These are phyloP conservation scores for Apus apus DNA, from an alignment of 2,113 vertebrate species.

Conservation along the genomic window DNA sequence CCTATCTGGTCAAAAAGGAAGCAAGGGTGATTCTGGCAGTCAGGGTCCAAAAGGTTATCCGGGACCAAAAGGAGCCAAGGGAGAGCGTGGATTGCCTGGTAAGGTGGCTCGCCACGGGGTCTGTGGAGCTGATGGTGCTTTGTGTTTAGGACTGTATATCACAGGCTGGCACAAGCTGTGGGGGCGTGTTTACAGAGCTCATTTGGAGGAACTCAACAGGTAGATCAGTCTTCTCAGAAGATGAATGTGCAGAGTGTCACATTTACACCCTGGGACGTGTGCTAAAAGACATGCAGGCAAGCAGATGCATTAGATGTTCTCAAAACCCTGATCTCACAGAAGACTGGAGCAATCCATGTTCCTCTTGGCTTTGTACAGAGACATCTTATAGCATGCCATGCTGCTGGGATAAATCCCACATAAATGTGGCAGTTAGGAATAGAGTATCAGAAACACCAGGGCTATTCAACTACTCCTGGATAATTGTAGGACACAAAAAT, in stretches of 20 bases:
- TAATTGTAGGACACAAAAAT: not conserved
- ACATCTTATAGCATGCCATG: not conserved
- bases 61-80: conserved; percentile 46
- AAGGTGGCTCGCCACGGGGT: not conserved
- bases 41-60: conserved; percentile 27
- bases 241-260: not conserved
- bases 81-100: not conserved
- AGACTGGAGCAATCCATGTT: not conserved
- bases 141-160: not conserved
- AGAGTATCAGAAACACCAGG: not conserved
- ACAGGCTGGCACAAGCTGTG: not conserved
- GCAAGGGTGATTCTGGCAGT: not conserved
- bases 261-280: not conserved
- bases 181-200: not conserved
- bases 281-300: not conserved
- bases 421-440: not conserved
- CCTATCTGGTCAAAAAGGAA: not conserved
- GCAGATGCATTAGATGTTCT: not conserved
- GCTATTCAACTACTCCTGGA: not conserved
- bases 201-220: not conserved
- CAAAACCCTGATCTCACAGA: not conserved
- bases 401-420: not conserved
- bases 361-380: not conserved
- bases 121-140: not conserved
- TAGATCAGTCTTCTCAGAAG: not conserved